Evolutionary conservation across 2,888 invertebrate genomes (phyloP).

Genomic region (Machimus rusticus): DNA sequence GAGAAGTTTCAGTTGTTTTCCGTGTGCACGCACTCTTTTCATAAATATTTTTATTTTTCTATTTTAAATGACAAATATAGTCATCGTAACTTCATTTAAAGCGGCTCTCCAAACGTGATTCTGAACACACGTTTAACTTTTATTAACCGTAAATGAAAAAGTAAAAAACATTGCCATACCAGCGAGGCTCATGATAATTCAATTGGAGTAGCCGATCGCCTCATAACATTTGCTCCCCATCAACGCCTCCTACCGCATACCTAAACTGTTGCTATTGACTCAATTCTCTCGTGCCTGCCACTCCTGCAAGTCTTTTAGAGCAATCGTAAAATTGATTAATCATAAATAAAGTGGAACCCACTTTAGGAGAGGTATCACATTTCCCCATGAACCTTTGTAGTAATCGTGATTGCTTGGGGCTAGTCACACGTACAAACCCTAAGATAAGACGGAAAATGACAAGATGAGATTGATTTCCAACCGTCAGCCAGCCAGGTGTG

Average conservation of each 20-base stretch:
- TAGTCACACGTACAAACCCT: neutral
- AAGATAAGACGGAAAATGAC: neutral
- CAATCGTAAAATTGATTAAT: constrained; percentile 43
- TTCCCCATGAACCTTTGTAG: neutral
- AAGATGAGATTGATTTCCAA: neutral
- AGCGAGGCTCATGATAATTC: neutral
- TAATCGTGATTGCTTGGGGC: constrained; percentile 18
- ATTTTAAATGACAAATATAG: no score
- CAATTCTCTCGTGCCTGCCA: neutral
- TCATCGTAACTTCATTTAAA: no score
- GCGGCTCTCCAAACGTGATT: neutral
- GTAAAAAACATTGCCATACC: neutral
- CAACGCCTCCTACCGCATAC: neutral
- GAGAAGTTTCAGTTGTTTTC: no score
- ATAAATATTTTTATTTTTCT: no score
- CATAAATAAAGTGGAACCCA: constrained; percentile 39
- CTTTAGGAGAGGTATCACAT: constrained; percentile 9
- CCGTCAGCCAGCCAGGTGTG: neutral
- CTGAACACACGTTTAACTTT: neutral
- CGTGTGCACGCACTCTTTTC: no score
- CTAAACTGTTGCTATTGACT: constrained; percentile 29
- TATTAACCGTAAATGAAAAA: neutral
- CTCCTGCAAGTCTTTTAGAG: neutral
- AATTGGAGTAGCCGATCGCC: neutral
- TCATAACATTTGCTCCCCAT: constrained; percentile 19